These are phyloP conservation scores for Apteryx mantelli DNA, from an alignment of 2,113 vertebrate genomes.

Conservation along the genomic window DNA sequence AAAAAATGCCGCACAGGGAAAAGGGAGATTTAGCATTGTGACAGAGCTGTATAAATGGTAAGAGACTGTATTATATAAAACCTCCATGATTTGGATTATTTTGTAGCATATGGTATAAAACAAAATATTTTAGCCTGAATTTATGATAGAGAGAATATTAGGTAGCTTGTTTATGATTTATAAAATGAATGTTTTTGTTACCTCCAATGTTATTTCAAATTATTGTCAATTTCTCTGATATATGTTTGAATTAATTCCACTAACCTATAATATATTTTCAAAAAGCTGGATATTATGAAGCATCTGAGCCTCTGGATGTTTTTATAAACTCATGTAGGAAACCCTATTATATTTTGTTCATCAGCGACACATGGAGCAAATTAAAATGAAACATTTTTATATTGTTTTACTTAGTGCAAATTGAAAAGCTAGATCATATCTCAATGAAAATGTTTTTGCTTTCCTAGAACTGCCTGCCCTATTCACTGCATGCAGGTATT, in stretches of 20 bases:
- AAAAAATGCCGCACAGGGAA: neutral
- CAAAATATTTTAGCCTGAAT: neutral
- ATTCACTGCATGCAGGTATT: neutral
- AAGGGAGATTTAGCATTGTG: neutral
- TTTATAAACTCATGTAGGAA: slow-evolving; percentile 55
- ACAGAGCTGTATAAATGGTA: neutral
- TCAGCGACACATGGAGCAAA: slow-evolving; percentile 47
- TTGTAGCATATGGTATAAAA: neutral
- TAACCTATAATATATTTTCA: slow-evolving; percentile 22
- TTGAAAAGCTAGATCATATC: slow-evolving; percentile 61
- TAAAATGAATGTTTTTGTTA: neutral
- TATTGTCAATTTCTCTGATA: slow-evolving; percentile 34
- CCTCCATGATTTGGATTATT: neutral
- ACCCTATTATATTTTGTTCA: slow-evolving; percentile 44
- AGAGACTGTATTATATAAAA: neutral
- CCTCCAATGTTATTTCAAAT: slow-evolving; percentile 28
- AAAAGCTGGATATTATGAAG: slow-evolving; percentile 46
- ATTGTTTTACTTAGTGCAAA: slow-evolving; percentile 57
- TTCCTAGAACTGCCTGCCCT: neutral
- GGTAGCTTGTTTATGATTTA: neutral
- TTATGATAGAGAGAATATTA: neutral
- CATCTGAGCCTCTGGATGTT: slow-evolving; percentile 21
- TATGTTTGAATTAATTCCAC: neutral
- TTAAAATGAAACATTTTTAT: slow-evolving; percentile 64
- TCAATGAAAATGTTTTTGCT: slow-evolving; percentile 47